phyloP scores from a whole-genome alignment of 1,140 invertebrate species.

The Parapsyche elsis region DNA sequence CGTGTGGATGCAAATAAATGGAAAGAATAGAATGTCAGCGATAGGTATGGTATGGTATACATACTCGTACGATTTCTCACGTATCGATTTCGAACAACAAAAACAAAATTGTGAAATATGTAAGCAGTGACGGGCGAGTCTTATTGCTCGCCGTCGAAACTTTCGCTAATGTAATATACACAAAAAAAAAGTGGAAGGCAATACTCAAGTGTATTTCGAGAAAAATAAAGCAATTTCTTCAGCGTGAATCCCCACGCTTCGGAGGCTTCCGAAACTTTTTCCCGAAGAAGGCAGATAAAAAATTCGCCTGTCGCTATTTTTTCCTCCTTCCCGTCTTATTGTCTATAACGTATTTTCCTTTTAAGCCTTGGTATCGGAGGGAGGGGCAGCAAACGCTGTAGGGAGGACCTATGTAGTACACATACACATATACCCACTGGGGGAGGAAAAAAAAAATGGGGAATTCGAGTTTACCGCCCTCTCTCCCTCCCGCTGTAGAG shows the following conservation, averaged over 20 bases:
- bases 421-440: not conserved
- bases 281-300: constrained; percentile 52
- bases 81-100: not conserved
- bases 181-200: constrained; percentile 24
- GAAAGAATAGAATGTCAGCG: too few species aligned
- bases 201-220: constrained; percentile 32
- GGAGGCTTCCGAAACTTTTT: constrained; percentile 48
- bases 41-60: too few species aligned
- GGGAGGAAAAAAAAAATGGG: constrained; percentile 37
- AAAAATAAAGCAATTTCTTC: constrained; percentile 38
- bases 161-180: constrained; percentile 30
- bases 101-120: constrained; percentile 13
- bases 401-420: not conserved
- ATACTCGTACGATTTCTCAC: not conserved
- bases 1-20: too few species aligned
- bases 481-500: constrained; percentile 33
- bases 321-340: constrained; percentile 52
- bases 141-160: constrained; percentile 22
- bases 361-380: constrained; percentile 42
- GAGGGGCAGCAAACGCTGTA: not conserved
- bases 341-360: constrained; percentile 56
- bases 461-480: not conserved
- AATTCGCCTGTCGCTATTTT: constrained; percentile 55
- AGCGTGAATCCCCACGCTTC: constrained; percentile 38
- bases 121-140: constrained; percentile 5